Evolutionary conservation across 2,888 invertebrate genomes (phyloP).

Genomic region (Macrosoma leucophasiata): DNA sequence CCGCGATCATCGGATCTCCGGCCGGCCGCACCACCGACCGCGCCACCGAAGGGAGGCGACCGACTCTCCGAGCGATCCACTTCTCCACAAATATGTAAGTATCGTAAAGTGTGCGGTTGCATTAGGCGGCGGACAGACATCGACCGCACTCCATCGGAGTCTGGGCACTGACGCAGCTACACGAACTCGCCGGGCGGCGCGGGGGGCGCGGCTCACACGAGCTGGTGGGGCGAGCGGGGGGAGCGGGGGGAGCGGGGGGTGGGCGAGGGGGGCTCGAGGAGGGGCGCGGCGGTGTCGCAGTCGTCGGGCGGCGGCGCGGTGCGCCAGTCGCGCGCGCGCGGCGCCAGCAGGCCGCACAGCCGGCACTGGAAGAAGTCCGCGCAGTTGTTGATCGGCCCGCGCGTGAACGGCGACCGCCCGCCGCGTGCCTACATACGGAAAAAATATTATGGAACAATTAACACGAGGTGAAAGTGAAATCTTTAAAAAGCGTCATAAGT

Average conservation of each 20-base stretch:
- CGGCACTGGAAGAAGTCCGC: constrained; percentile 89
- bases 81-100: no score
- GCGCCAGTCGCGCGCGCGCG: constrained; percentile 84
- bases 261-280: not conserved
- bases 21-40: no score
- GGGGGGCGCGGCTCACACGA: constrained; percentile 3
- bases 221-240: not conserved
- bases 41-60: no score
- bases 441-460: no score
- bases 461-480: no score
- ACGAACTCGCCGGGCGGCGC: constrained; percentile 6
- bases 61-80: no score
- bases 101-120: no score
- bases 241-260: not conserved
- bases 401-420: constrained; percentile 88
- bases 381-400: constrained; percentile 87
- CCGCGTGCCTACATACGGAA: constrained; percentile 63
- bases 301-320: constrained; percentile 26
- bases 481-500: no score
- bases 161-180: no score
- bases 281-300: constrained; percentile 26
- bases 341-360: constrained; percentile 84
- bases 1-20: no score
- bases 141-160: no score
- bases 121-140: no score